Base-by-base conservation (phyloP, 2,888 invertebrate genomes). In the Tinea pellionella region DNA sequence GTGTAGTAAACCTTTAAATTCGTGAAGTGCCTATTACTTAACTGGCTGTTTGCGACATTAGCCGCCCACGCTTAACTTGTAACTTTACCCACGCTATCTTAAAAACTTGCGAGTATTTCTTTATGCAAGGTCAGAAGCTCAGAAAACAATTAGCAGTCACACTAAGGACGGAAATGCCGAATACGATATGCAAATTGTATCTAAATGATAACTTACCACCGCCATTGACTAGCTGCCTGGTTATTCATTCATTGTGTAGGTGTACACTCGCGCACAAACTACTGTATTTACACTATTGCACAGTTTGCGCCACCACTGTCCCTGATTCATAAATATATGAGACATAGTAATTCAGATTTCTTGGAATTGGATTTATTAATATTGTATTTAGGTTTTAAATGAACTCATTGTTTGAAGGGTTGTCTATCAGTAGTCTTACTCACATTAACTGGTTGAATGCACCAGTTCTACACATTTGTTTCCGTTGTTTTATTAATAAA, bases 81-180 rank as follows among this genome's bases (percentile, higher is more conserved):
- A 16, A 2, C 59, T 42, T 41, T 37, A 19, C 59, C 59, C 42
- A 59, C 59, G 42, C 59, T n/a, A 13, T 59, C 16, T 59, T 42
- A 59, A 37, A 41, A 59, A 59, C 42, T 15, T 9, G 18, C 30
- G 41, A 42, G 30, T 42, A 59, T 71, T 68, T 69, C 68, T 68
- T 67, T 66, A 65, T 47, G 70, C 78, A 84, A 85, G 83, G 84
- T 79, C 79, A 74, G 67, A 83, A 85, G 82, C 82, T 78, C 79
- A 74, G 67, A 68, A 72, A 74, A 78, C 73, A 75, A 78, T 76
- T 74, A 65, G 66, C 67, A 65, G 69, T 67, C 70, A 69, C 65
- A 69, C 69, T 71, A 66, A 62, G 68, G 79, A 73, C 84, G 84
- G 85, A 85, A 85, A 86, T 74, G 75, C 76, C 78, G 78, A 77